phyloP scores from a whole-genome alignment of 2,797 vertebrate genomes.

The Channallabes apus region DNA sequence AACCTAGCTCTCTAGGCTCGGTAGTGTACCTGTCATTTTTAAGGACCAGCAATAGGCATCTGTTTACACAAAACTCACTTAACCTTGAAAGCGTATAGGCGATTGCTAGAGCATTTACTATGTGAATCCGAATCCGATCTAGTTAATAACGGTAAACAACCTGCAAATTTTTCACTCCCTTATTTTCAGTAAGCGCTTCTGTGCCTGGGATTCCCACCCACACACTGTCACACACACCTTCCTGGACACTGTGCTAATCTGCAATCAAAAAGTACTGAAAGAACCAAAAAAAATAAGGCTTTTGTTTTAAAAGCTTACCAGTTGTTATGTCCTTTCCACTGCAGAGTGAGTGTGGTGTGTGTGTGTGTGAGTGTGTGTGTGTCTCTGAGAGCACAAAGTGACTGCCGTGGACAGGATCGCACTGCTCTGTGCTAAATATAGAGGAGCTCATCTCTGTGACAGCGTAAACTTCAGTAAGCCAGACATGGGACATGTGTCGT shows the following conservation, averaged over 20 bases:
- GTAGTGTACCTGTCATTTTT: background rate
- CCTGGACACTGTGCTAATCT: slow-evolving; percentile 20
- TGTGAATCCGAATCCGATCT: background rate
- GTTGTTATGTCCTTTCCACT: slow-evolving; percentile 47
- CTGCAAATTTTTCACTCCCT: background rate
- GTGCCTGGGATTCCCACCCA: slow-evolving; percentile 21
- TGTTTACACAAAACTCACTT: slow-evolving; percentile 14
- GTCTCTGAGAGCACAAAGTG: slow-evolving; percentile 37
- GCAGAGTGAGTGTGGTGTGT: slow-evolving; percentile 32
- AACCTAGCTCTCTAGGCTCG: background rate
- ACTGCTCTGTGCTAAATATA: slow-evolving; percentile 66
- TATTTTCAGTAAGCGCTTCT: slow-evolving; percentile 7
- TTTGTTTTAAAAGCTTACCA: slow-evolving; percentile 54
- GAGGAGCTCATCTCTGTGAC: slow-evolving; percentile 58
- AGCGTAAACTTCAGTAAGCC: slow-evolving; percentile 58
- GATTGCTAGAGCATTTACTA: background rate
- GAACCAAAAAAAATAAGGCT: slow-evolving; percentile 8
- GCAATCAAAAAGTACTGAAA: slow-evolving; percentile 1
- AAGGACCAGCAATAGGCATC: background rate
- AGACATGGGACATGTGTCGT: slow-evolving; percentile 55
- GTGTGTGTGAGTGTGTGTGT: slow-evolving; percentile 5
- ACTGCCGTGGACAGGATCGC: slow-evolving; percentile 46
- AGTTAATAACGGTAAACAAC: background rate
- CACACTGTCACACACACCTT: background rate
- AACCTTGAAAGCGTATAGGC: background rate